Percentiles rank a stretch among this genome's conserved stretches.
phyloP scores from a whole-genome alignment of 2,113 vertebrate species.

The Phainopepla nitens region DNA sequence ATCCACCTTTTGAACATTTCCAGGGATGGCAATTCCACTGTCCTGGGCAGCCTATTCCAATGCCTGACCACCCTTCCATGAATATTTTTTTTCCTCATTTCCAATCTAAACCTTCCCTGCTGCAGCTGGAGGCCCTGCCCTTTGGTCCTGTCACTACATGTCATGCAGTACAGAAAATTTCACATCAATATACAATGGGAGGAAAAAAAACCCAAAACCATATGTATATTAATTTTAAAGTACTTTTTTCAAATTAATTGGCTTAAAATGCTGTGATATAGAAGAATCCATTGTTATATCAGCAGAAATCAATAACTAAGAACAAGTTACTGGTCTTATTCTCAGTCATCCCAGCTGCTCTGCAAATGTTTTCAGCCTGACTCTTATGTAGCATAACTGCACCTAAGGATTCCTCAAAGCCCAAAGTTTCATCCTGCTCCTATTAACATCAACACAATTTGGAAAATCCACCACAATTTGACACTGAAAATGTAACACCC shows the following conservation, averaged over 20 bases:
- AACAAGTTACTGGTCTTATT: not conserved
- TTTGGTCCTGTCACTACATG: not conserved
- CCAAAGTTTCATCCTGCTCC: not conserved
- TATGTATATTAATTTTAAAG: not conserved
- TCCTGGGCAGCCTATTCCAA: not conserved
- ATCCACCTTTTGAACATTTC: not conserved
- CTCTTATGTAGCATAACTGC: not conserved
- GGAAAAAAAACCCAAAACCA: accelerated
- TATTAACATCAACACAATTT: not conserved
- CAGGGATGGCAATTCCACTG: not conserved
- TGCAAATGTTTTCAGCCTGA: not conserved
- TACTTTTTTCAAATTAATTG: not conserved
- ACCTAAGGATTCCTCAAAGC: not conserved
- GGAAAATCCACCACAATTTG: not conserved
- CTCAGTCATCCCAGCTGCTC: not conserved
- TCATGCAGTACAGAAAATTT: not conserved
- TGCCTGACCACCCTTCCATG: not conserved
- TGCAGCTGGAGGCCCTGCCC: not conserved
- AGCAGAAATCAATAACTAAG: not conserved
- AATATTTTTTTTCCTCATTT: not conserved
- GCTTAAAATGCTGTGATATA: not conserved
- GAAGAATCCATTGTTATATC: not conserved
- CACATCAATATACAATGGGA: not conserved
- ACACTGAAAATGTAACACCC: not conserved
- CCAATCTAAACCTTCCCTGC: not conserved